A percentile compares a stretch with the other conserved stretches of the same genome.
Evolutionary conservation across 2,113 vertebrate genomes (phyloP).

Genomic region (Coturnix japonica): DNA sequence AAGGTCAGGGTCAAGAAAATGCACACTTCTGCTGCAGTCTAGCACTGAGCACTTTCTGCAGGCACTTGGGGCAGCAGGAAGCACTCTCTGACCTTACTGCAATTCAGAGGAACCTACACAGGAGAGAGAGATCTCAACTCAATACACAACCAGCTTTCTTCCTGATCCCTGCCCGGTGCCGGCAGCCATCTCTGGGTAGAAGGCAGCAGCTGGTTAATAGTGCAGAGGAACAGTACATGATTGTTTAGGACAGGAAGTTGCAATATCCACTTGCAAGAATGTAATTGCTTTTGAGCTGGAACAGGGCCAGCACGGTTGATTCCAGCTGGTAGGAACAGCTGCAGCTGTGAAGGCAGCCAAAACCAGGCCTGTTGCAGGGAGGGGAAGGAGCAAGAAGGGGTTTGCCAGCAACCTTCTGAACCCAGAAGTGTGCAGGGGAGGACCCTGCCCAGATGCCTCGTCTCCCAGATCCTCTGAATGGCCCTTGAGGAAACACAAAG

Average conservation of each 20-base stretch:
- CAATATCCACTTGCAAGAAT: constrained; percentile 73
- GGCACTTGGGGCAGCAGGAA: background rate
- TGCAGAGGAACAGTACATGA: constrained; percentile 52
- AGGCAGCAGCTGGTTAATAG: constrained; percentile 65
- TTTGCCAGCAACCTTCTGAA: constrained; percentile 68
- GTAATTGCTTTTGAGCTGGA: constrained; percentile 67
- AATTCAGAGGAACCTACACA: background rate
- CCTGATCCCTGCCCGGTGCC: background rate
- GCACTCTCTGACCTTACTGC: background rate
- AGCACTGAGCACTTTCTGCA: fast-evolving
- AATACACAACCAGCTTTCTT: constrained; percentile 15
- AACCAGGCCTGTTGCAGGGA: background rate
- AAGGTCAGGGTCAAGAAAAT: background rate
- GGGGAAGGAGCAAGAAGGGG: background rate
- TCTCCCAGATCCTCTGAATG: background rate
- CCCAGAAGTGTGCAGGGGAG: constrained; percentile 46
- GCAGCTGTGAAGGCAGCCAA: constrained; percentile 49
- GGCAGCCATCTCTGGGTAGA: constrained; percentile 3
- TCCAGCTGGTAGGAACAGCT: constrained; percentile 73
- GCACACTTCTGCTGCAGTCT: background rate
- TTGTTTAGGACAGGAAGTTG: constrained; percentile 74
- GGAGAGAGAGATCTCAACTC: background rate
- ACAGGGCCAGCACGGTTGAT: constrained; percentile 57
- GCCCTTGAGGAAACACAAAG: background rate
- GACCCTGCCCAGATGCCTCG: background rate